Percentiles rank a stretch among this genome's conserved stretches.
These are phyloP conservation scores for Psylliodes chrysocephalus DNA, from an alignment of 2,888 invertebrate species.

Conservation along the genomic window DNA sequence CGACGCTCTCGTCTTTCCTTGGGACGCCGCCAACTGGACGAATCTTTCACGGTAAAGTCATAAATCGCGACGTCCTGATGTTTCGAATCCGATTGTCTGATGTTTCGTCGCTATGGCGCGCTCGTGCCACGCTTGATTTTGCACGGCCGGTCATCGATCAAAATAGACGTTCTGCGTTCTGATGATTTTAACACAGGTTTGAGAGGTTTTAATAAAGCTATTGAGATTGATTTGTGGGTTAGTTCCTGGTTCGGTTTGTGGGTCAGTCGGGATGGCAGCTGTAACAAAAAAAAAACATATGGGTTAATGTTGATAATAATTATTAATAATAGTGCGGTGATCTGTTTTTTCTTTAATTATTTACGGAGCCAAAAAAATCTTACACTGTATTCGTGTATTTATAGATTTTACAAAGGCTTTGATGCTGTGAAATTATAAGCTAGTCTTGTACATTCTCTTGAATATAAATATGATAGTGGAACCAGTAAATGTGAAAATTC, in stretches of 20 bases:
- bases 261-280: slow-evolving; percentile 18
- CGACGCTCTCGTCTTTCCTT: slow-evolving; percentile 23
- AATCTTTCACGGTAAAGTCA: slow-evolving; percentile 30
- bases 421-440: too few relatives aligned
- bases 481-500: too few relatives aligned
- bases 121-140: slow-evolving; percentile 24
- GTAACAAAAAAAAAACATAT: slow-evolving; percentile 3
- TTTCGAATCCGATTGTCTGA: slow-evolving; percentile 23
- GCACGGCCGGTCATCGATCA: slow-evolving; percentile 47
- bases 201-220: neutral
- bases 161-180: slow-evolving; percentile 48
- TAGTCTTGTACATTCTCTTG: too few relatives aligned
- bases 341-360: too few relatives aligned
- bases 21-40: slow-evolving; percentile 51
- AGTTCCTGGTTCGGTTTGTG: slow-evolving; percentile 18
- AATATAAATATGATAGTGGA: too few relatives aligned
- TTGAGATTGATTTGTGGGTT: slow-evolving; percentile 16
- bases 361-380: too few relatives aligned
- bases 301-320: neutral
- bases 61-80: slow-evolving; percentile 24
- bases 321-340: too few relatives aligned
- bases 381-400: too few relatives aligned
- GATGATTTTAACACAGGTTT: too few relatives aligned
- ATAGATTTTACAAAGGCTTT: too few relatives aligned
- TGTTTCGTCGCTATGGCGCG: slow-evolving; percentile 16